Conservation (phyloP, 2,797 vertebrate species). For the Myotis myotis region DNA sequence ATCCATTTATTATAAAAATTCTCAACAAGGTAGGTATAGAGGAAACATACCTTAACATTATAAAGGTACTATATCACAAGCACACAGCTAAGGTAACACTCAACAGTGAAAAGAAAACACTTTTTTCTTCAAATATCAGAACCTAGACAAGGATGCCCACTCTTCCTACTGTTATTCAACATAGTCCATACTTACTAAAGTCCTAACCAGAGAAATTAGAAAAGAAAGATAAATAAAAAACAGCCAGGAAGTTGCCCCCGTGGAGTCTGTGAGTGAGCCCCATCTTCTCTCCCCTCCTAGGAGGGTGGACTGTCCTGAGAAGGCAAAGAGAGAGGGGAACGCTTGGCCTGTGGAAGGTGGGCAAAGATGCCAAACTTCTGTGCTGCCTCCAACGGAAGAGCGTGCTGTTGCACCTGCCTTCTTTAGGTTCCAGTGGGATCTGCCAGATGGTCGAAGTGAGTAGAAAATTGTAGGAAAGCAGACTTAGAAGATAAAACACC, state of each 20-base stretch:
- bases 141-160: not conserved
- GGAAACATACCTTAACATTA: not conserved
- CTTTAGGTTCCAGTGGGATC: not conserved
- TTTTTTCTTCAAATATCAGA: not conserved
- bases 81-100: not conserved
- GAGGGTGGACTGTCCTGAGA: not conserved
- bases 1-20: not conserved
- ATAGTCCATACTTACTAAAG: not conserved
- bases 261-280: not conserved
- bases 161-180: not conserved
- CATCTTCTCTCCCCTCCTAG: not conserved
- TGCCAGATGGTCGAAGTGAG: slow-evolving; percentile 92
- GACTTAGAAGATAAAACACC: slow-evolving; percentile 92
- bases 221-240: not conserved
- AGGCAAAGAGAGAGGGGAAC: not conserved
- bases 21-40: not conserved
- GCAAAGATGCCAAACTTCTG: not conserved
- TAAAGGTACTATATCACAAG: not conserved
- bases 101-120: not conserved
- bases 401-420: not conserved
- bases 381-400: not conserved
- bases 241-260: not conserved
- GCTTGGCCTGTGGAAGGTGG: not conserved
- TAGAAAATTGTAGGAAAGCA: slow-evolving; percentile 93
- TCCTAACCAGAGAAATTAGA: not conserved